A percentile compares a stretch with the other conserved stretches of the same genome.
phyloP scores from a whole-genome alignment of 1,140 invertebrate species.

The Drosophila navojoa region DNA sequence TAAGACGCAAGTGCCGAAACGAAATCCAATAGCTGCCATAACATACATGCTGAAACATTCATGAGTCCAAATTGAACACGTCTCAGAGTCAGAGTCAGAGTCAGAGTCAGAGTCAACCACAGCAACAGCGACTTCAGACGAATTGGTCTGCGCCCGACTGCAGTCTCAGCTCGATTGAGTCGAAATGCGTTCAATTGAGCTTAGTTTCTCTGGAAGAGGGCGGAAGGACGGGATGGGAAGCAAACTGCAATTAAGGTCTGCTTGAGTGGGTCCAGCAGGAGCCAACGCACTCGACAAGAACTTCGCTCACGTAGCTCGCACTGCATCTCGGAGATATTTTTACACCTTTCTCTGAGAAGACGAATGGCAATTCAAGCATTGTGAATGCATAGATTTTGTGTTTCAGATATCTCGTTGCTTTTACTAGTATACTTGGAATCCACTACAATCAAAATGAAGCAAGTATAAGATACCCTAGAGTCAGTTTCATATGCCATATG shows the following conservation, averaged over 20 bases:
- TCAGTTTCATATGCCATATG: not conserved
- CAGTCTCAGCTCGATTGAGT: conserved; percentile 50
- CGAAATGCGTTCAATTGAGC: conserved; percentile 76
- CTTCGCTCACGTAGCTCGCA: conserved; percentile 15
- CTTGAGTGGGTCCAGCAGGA: conserved; percentile 39
- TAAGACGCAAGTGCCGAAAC: conserved; percentile 76
- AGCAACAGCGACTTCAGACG: conserved; percentile 25
- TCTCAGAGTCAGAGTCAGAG: conserved; percentile 35
- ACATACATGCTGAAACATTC: conserved; percentile 75
- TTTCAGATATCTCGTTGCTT: conserved; percentile 64
- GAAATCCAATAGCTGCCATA: conserved; percentile 70
- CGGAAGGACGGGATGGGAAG: not conserved
- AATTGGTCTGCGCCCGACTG: conserved; percentile 30
- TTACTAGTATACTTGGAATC: no score
- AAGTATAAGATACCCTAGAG: not conserved
- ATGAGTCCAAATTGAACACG: conserved; percentile 81
- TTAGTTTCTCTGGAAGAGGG: conserved; percentile 23
- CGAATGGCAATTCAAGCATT: conserved; percentile 44
- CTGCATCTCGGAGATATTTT: conserved; percentile 62
- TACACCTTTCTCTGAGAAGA: conserved; percentile 64
- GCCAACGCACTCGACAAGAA: conserved; percentile 66
- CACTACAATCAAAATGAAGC: no score
- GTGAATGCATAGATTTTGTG: conserved; percentile 68
- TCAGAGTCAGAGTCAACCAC: no score
- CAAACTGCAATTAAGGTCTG: conserved; percentile 30